phyloP scores from a whole-genome alignment of 2,888 invertebrate species.

The Zhuqinia jingwanae region DNA sequence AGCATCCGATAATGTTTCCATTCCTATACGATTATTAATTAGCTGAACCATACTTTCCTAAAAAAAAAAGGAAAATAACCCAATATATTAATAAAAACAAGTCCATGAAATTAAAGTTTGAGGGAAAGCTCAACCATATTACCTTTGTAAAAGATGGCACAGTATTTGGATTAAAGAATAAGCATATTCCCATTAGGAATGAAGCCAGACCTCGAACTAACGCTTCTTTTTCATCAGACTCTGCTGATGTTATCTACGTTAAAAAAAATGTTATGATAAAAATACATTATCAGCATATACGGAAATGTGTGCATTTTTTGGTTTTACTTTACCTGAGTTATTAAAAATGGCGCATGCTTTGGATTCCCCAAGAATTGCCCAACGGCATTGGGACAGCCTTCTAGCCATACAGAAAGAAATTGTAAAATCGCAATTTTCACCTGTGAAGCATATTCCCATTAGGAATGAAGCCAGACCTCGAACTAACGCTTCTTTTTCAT shows the following conservation, averaged over 20 bases:
- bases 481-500: conserved; percentile 93
- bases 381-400: conserved; percentile 91
- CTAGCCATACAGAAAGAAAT: conserved; percentile 93
- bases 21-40: conserved; percentile 93
- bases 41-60: conserved; percentile 89
- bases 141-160: conserved; percentile 88
- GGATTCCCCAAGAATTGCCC: conserved; percentile 89
- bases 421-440: conserved; percentile 94
- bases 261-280: too few species aligned
- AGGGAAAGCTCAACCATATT: too few species aligned
- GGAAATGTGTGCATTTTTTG: too few species aligned
- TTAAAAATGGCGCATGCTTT: conserved; percentile 92
- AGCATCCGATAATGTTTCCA: conserved; percentile 93
- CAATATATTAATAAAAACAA: too few species aligned
- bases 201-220: conserved; percentile 94
- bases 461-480: conserved; percentile 95
- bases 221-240: conserved; percentile 95
- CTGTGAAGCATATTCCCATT: conserved; percentile 93
- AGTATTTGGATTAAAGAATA: conserved; percentile 93
- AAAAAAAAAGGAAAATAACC: conserved; percentile 31
- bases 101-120: too few species aligned
- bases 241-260: conserved; percentile 89
- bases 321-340: conserved; percentile 85
- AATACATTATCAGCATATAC: conserved; percentile 49
- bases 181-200: conserved; percentile 94